Evolutionary conservation across 2,797 vertebrate genomes (phyloP).

Genomic region (Naso thynnoides): DNA sequence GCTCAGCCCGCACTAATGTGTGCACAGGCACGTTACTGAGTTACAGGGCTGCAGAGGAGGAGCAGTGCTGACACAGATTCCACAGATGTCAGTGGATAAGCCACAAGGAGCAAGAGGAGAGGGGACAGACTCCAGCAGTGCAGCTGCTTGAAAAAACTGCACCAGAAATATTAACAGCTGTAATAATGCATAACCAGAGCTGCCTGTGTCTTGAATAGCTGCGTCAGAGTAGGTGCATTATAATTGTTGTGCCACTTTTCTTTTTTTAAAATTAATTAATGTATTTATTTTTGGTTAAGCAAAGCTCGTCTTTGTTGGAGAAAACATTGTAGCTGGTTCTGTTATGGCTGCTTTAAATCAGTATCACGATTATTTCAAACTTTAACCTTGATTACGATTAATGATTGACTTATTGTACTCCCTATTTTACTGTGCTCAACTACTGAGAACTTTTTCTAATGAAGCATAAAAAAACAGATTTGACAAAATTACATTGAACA

Average conservation of each 20-base stretch:
- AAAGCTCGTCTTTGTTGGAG: not conserved
- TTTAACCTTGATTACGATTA: no score
- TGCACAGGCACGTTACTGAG: constrained; percentile 40
- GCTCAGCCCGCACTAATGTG: constrained; percentile 35
- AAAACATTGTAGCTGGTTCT: no score
- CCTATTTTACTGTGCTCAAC: no score
- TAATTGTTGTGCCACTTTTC: not conserved
- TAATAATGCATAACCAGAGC: not conserved
- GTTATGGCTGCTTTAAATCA: not conserved
- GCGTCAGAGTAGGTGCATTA: not conserved
- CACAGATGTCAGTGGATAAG: constrained; percentile 31
- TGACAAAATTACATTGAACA: no score
- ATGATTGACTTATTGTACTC: no score
- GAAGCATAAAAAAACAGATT: no score
- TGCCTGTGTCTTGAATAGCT: not conserved
- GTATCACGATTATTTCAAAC: no score
- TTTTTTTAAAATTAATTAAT: no score
- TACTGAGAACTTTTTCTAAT: no score
- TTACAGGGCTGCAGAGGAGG: constrained; percentile 47
- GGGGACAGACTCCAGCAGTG: not conserved
- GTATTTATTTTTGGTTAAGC: not conserved
- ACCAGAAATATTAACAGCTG: not conserved
- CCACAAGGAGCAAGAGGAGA: constrained; percentile 5
- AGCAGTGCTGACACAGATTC: constrained; percentile 33
- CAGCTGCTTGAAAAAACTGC: constrained; percentile 10